Percentiles rank a stretch among this genome's conserved stretches.
Conservation (phyloP, 2,113 vertebrate species). For the Salvelinus fontinalis region DNA sequence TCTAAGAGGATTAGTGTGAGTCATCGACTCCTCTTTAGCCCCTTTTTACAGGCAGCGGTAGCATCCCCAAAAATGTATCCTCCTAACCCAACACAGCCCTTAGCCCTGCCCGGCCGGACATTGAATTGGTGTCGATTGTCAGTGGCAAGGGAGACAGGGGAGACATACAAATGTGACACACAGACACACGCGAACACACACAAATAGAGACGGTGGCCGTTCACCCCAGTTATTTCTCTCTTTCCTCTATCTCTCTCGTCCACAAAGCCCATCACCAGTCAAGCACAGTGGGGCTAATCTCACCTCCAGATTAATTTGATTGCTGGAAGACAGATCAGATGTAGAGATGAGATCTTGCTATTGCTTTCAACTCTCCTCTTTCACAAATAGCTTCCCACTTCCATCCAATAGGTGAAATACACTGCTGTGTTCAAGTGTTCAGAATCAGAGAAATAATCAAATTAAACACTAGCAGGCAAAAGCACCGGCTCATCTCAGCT, state of each 20-base stretch:
- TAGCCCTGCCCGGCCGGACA: neutral
- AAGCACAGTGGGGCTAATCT: neutral
- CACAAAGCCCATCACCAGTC: too few species aligned
- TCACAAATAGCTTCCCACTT: slow-evolving; percentile 57
- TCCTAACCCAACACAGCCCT: neutral
- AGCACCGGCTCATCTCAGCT: slow-evolving; percentile 56
- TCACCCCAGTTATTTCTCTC: too few species aligned
- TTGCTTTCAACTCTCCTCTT: slow-evolving; percentile 48
- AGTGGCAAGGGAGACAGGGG: neutral
- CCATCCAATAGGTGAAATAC: slow-evolving; percentile 48
- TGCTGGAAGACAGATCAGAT: slow-evolving; percentile 29
- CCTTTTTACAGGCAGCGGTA: slow-evolving; percentile 18
- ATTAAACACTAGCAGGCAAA: slow-evolving; percentile 57
- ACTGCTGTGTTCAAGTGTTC: slow-evolving; percentile 56
- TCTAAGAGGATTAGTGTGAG: neutral
- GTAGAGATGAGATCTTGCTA: slow-evolving; percentile 48
- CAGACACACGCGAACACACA: neutral
- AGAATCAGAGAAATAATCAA: slow-evolving; percentile 61
- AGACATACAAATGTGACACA: neutral
- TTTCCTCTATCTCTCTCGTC: too few species aligned
- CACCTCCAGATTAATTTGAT: slow-evolving; percentile 33
- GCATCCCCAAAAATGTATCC: neutral
- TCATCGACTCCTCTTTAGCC: slow-evolving; percentile 16
- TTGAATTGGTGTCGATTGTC: slow-evolving; percentile 23
- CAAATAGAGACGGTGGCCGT: neutral